phyloP scores from a whole-genome alignment of 2,888 invertebrate genomes.

The Pediacus dermestoides region DNA sequence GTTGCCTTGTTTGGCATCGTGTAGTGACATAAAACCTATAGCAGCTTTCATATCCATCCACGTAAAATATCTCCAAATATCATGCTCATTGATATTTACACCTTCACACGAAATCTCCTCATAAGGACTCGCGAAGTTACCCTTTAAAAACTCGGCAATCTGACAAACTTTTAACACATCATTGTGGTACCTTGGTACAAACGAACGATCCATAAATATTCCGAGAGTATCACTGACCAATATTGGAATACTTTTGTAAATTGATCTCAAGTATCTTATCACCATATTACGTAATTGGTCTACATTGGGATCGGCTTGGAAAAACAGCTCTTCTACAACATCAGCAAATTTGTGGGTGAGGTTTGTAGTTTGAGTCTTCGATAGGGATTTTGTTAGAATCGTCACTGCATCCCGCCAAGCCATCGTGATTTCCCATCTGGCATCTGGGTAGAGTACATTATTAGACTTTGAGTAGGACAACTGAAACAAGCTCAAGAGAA shows the following conservation, averaged over 20 bases:
- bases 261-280: conserved; percentile 33
- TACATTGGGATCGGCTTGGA: conserved; percentile 14
- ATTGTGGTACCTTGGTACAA: conserved; percentile 24
- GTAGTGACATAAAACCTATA: conserved; percentile 32
- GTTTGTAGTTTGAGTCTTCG: conserved; percentile 19
- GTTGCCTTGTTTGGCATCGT: conserved; percentile 18
- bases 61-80: conserved; percentile 38
- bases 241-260: conserved; percentile 33
- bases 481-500: conserved; percentile 51
- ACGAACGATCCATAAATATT: conserved; percentile 32
- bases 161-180: conserved; percentile 29
- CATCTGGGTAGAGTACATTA: conserved; percentile 49
- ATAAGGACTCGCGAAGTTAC: conserved; percentile 33
- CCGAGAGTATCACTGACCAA: conserved; percentile 28
- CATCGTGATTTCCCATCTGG: conserved; percentile 56
- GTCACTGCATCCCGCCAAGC: conserved; percentile 58
- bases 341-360: conserved; percentile 26
- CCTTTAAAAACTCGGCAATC: conserved; percentile 37
- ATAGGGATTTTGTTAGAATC: conserved; percentile 25
- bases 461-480: conserved; percentile 47
- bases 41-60: conserved; percentile 38
- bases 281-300: conserved; percentile 30
- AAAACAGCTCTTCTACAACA: conserved; percentile 26
- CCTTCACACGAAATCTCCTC: conserved; percentile 16
- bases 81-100: conserved; percentile 21